Base-by-base conservation (phyloP, 2,888 invertebrate genomes). In the Hemithea aestivaria region DNA sequence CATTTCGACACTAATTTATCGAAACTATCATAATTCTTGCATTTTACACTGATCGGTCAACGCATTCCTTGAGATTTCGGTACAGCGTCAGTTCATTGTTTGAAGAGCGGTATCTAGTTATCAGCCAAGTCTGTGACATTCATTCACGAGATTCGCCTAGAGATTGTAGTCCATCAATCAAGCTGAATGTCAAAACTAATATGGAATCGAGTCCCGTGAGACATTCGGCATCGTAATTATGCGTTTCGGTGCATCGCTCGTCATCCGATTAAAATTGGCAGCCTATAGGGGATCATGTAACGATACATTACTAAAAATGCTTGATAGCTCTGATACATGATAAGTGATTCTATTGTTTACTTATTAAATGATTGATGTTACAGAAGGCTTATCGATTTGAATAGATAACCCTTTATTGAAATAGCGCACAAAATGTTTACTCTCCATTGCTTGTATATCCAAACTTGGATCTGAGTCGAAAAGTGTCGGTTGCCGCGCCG, bases 141-240 rank as follows among this genome's bases (percentile, higher is more conserved):
- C 76, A 77, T 81, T 78, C 73, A 72, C 62, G 64, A 79, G 81
- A 82, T 82, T 70, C 64, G 67, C 65, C 68, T 73, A 73, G 75
- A 78, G 85, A 87, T 87, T 82, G 82, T 75, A 68, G 70, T 72
- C 72, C 77, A 87, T 87, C 87, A 77, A 85, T 87, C 87, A 87
- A 77, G 84, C 76, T 75, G 73, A 79, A 80, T 79, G 87, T 87
- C 87, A 87, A 85, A 87, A 83, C 84, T 83, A 87, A 87, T 87
- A 85, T 79, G 73, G 59, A 74, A 71, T 65, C 57, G 51, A 56
- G 78, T 83, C 85, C 83, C 85, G 81, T 78, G 87, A 83, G 85
- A 84, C 66, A 70, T 66, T 72, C 62, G 63, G 66, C 72, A 71
- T 77, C 67, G 76, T 82, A 83, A 87, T 85, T 83, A 82, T 81